Percentiles rank a stretch among this genome's conserved stretches.
Evolutionary conservation across 2,888 invertebrate genomes (phyloP).

Genomic region (Mechanitis messenoides): DNA sequence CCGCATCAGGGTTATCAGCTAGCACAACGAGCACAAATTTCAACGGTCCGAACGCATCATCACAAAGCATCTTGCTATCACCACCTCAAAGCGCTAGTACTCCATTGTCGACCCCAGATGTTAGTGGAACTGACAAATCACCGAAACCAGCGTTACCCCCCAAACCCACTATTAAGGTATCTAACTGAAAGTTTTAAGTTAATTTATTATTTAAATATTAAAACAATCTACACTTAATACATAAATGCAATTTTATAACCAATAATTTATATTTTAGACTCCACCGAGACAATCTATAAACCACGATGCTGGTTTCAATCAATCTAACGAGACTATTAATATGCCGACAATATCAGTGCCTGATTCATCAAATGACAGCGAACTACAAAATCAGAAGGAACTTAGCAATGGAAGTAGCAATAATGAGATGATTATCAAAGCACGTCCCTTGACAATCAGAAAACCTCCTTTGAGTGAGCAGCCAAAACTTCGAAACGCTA

Average conservation of each 20-base stretch:
- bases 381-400: conserved; percentile 62
- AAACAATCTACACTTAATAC: neutral
- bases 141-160: conserved; percentile 88
- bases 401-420: conserved; percentile 56
- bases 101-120: conserved; percentile 74
- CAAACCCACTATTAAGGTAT: conserved; percentile 83
- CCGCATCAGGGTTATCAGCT: conserved; percentile 68
- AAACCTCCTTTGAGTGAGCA: conserved; percentile 89
- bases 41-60: conserved; percentile 58
- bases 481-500: conserved; percentile 82
- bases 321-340: conserved; percentile 48
- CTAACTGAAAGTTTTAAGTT: neutral
- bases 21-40: conserved; percentile 67
- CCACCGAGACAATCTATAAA: conserved; percentile 73
- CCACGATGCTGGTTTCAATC: conserved; percentile 56
- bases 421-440: conserved; percentile 80
- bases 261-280: conserved; percentile 49
- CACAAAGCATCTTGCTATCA: conserved; percentile 71
- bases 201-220: neutral
- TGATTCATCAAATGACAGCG: conserved; percentile 56
- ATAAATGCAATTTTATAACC: neutral
- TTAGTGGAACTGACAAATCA: conserved; percentile 71
- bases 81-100: conserved; percentile 80
- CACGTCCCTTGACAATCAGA: conserved; percentile 88
- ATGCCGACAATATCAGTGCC: conserved; percentile 57